A percentile compares a stretch with the other conserved stretches of the same genome.
Evolutionary conservation across 2,113 vertebrate genomes (phyloP).

Genomic region (Clarias magur): DNA sequence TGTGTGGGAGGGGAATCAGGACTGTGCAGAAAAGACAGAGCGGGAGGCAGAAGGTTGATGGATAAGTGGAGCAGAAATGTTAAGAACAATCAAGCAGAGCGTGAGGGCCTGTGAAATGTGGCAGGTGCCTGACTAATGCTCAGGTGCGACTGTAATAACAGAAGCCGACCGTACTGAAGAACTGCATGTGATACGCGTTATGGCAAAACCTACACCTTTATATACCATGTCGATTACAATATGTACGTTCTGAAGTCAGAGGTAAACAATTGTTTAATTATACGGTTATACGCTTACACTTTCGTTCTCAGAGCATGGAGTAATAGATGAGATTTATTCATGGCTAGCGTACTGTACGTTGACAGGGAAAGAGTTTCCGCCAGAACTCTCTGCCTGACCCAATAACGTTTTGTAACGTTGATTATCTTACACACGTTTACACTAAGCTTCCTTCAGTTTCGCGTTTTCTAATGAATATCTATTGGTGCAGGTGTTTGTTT

Average conservation of each 20-base stretch:
- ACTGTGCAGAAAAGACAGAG: neutral
- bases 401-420: too few species aligned
- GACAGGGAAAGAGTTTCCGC: too few species aligned
- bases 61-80: constrained; percentile 16
- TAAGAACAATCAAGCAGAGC: constrained; percentile 6
- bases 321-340: too few species aligned
- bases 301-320: too few species aligned
- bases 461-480: too few species aligned
- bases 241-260: neutral
- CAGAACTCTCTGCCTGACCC: too few species aligned
- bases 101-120: neutral
- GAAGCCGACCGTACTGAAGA: neutral
- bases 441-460: too few species aligned
- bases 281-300: too few species aligned
- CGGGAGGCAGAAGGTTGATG: neutral
- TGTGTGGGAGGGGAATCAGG: constrained; percentile 38
- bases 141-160: neutral
- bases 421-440: too few species aligned
- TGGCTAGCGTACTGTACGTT: too few species aligned
- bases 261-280: too few species aligned
- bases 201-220: neutral
- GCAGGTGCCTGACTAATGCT: neutral
- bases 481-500: too few species aligned
- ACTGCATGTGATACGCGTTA: neutral
- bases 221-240: neutral